phyloP scores from a whole-genome alignment of 2,797 vertebrate species.

The Lutjanus campechanus region DNA sequence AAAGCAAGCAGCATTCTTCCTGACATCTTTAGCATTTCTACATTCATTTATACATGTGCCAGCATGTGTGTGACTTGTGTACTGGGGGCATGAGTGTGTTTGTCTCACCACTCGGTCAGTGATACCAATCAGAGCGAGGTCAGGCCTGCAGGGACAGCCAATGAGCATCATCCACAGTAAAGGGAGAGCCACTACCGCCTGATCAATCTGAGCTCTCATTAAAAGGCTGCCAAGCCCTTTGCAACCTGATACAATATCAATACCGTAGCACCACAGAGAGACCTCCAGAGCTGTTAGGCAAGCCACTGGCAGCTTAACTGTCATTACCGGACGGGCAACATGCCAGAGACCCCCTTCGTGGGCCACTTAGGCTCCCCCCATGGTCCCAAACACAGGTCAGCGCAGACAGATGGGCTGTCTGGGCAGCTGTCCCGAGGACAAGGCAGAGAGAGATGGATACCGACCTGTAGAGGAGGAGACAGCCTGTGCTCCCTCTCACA shows the following conservation, averaged over 20 bases:
- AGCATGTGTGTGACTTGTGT: neutral
- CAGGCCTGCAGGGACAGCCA: slow-evolving; percentile 61
- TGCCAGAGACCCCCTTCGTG: slow-evolving; percentile 76
- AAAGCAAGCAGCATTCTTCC: too few relatives aligned
- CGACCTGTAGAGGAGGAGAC: slow-evolving; percentile 66
- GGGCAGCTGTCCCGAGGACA: slow-evolving; percentile 71
- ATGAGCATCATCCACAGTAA: slow-evolving; percentile 64
- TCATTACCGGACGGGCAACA: slow-evolving; percentile 73
- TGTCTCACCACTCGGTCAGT: slow-evolving; percentile 20
- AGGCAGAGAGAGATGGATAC: slow-evolving; percentile 64
- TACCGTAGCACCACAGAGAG: slow-evolving; percentile 80
- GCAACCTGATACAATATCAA: slow-evolving; percentile 86
- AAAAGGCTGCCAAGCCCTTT: slow-evolving; percentile 82
- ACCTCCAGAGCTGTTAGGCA: slow-evolving; percentile 75
- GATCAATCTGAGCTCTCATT: slow-evolving; percentile 89
- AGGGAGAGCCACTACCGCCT: slow-evolving; percentile 78
- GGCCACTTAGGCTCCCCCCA: slow-evolving; percentile 75
- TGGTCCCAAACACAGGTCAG: slow-evolving; percentile 80
- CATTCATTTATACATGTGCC: neutral
- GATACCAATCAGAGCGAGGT: slow-evolving; percentile 49
- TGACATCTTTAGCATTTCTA: neutral
- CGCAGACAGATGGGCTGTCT: slow-evolving; percentile 79
- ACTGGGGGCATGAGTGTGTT: slow-evolving; percentile 2
- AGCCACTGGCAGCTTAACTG: slow-evolving; percentile 70
- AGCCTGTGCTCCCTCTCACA: slow-evolving; percentile 37